phyloP scores from a whole-genome alignment of 2,113 vertebrate genomes.

The Peromyscus polionotus region DNA sequence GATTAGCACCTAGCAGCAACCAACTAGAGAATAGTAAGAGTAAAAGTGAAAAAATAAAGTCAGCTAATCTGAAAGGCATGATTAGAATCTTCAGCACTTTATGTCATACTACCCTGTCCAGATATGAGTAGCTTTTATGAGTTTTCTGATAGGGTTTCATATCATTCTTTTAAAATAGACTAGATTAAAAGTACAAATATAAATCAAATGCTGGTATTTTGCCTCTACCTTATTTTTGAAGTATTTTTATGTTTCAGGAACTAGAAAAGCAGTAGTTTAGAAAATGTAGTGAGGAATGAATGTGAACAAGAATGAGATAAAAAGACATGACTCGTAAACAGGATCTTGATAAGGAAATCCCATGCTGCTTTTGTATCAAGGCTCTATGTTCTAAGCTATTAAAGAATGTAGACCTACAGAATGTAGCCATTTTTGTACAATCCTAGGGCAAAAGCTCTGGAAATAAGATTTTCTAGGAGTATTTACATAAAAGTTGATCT shows the following conservation, averaged over 20 bases:
- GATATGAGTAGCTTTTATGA: neutral
- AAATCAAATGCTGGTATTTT: neutral
- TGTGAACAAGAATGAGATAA: neutral
- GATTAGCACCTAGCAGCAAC: neutral
- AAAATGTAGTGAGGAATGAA: neutral
- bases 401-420: neutral
- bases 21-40: neutral
- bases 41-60: neutral
- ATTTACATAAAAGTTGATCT: slow-evolving; percentile 17
- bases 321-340: neutral
- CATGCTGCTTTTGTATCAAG: neutral
- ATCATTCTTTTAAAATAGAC: neutral
- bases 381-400: neutral
- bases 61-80: neutral
- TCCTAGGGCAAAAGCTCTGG: neutral
- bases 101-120: neutral
- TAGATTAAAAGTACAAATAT: neutral
- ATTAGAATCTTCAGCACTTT: neutral
- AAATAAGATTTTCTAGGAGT: neutral
- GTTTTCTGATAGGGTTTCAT: neutral
- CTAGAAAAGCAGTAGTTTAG: neutral
- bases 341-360: neutral
- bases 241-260: neutral
- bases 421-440: neutral
- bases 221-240: neutral